phyloP scores from a whole-genome alignment of 2,888 invertebrate genomes.

The Acanthosepion pharaonis region DNA sequence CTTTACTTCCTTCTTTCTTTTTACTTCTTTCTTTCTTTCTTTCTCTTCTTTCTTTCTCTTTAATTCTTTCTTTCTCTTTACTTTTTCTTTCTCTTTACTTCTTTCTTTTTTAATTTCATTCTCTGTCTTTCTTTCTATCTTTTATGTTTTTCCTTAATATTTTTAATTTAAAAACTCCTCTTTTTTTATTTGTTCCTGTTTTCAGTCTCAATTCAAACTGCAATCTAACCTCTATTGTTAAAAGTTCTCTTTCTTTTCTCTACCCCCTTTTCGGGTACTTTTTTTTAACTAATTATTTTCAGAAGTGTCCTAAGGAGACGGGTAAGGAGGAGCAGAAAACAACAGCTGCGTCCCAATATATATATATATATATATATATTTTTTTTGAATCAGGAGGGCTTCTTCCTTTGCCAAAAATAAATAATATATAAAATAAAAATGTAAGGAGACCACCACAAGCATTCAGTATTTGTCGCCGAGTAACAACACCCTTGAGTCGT shows the following conservation, averaged over 20 bases:
- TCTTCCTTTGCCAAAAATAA: constrained; percentile 6
- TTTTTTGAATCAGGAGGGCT: neutral
- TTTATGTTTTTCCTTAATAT: neutral
- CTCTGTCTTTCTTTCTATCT: neutral
- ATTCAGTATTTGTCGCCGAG: too few species aligned
- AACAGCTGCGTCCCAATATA: constrained; percentile 18
- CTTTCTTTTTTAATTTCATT: neutral
- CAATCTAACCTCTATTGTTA: constrained; percentile 18
- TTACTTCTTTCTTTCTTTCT: neutral
- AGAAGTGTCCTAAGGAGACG: neutral
- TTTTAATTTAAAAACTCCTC: neutral
- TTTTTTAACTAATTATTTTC: neutral
- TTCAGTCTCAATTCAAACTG: neutral
- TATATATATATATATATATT: too few species aligned
- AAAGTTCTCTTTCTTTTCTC: neutral
- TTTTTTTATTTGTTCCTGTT: neutral
- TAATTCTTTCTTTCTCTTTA: neutral
- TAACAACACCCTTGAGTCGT: too few species aligned
- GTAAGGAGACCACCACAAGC: too few species aligned
- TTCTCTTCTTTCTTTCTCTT: neutral
- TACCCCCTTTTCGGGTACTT: neutral
- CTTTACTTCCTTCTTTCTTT: neutral
- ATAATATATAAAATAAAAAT: too few species aligned
- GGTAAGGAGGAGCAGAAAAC: neutral
- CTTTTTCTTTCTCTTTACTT: neutral